Conservation (phyloP, 2,797 vertebrate genomes). For the Neoniphon sammara region DNA sequence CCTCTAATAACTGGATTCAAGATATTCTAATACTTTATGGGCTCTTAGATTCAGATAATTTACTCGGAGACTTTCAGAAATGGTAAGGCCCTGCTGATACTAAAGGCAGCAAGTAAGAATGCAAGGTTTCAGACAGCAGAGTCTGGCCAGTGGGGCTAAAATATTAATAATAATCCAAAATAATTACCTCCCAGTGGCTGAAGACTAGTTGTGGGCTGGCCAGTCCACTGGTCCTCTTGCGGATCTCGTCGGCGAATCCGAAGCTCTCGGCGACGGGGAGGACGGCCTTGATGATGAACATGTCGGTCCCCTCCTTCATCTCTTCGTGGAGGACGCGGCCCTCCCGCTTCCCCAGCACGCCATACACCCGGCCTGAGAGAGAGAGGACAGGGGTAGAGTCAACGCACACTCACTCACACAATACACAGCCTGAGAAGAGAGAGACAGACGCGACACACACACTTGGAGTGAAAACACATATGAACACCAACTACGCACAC, state of each 20-base stretch:
- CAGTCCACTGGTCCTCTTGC: conserved; percentile 96
- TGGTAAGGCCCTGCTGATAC: too few relatives aligned
- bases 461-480: conserved; percentile 4
- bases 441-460: too few relatives aligned
- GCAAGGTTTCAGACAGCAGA: too few relatives aligned
- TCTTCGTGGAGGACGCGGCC: conserved; percentile 94
- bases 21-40: too few relatives aligned
- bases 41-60: too few relatives aligned
- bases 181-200: conserved; percentile 97
- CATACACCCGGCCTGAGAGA: conserved; percentile 86
- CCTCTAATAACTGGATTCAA: too few relatives aligned
- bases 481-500: conserved; percentile 26
- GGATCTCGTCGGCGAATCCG: conserved; percentile 96
- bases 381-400: conserved; percentile 5
- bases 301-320: conserved; percentile 97
- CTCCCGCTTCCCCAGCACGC: conserved; percentile 91
- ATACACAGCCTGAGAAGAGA: conserved; percentile 15
- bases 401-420: background rate
- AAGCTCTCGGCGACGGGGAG: conserved; percentile 98
- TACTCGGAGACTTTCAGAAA: too few relatives aligned
- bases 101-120: too few relatives aligned
- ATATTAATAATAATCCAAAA: background rate
- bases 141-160: too few relatives aligned
- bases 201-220: conserved; percentile 97
- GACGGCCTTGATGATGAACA: conserved; percentile 94